Conservation (phyloP, 2,113 vertebrate species). For the Psammodynastes pulverulentus region DNA sequence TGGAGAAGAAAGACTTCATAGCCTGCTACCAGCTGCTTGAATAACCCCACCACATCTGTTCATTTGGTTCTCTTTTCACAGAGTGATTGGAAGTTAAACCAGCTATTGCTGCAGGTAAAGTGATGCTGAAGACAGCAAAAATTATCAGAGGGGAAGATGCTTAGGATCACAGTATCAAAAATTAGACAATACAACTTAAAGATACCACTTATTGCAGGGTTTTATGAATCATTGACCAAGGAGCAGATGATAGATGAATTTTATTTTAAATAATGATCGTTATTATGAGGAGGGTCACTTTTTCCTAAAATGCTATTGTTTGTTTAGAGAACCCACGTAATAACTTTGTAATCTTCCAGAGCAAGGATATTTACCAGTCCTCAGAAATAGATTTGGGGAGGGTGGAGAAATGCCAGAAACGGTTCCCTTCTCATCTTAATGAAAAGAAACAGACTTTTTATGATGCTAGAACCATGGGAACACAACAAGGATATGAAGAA, state of each 20-base stretch:
- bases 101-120: constrained; percentile 22
- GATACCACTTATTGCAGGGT: neutral
- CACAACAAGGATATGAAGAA: neutral
- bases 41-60: neutral
- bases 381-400: neutral
- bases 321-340: neutral
- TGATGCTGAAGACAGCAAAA: constrained; percentile 20
- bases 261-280: neutral
- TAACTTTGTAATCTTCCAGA: neutral
- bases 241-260: neutral
- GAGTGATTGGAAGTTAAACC: constrained; percentile 31
- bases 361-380: neutral
- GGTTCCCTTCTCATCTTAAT: neutral
- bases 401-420: neutral
- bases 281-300: neutral
- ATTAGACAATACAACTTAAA: neutral
- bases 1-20: neutral
- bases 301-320: neutral
- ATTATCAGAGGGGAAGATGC: constrained; percentile 9
- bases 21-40: neutral
- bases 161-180: neutral
- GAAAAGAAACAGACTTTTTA: neutral
- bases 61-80: constrained; percentile 4
- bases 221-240: neutral
- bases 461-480: neutral